Evolutionary conservation across 2,888 invertebrate species (phyloP), one percentile per base, ranked within the genome.

Genomic region (Noctua janthe): DNA sequence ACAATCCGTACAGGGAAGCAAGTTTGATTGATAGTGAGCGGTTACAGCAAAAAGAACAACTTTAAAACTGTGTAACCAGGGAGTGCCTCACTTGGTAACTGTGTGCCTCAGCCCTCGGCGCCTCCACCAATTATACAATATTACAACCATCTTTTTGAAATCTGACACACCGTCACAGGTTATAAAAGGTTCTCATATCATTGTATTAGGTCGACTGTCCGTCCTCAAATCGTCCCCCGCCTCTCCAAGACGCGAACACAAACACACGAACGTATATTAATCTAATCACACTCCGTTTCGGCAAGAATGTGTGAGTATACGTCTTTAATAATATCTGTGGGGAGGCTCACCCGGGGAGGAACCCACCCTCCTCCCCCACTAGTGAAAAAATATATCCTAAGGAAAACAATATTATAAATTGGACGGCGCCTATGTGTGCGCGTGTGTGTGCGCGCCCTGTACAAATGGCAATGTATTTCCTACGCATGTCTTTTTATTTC

Each of bases 381-480:
- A 97, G 96, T 97, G 97, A 96, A 97, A 97, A 97, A 97, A 97
- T 96, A 97, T 96, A 96, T 96, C 96, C 95, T 88, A 94, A 96
- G 95, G 97, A 97, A 97, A 97, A 97, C 97, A 97, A 97, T 97
- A 97, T 97, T 97, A 97, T 97, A 97, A 97, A 97, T 97, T 97
- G 97, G 95, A 94, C 92, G 87, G 71, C 89, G 83, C 89, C 92
- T 87, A 90, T 92, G 94, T 94, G 94, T 95, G 95, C 92, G 83
- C 89, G 92, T 87, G 89, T 92, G 94, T 94, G 94, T 95, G 95
- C 92, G 94, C 88, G 79, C 86, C 85, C 84, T 90, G 90, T 88
- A 87, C 90, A 92, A 92, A 92, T 91, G 91, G 91, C 92, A 91
- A 92, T 93, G 95, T 94, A 94, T 94, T 94, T 94, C 90, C 93